phyloP scores from a whole-genome alignment of 2,888 invertebrate species.

The Plagodis dolabraria region DNA sequence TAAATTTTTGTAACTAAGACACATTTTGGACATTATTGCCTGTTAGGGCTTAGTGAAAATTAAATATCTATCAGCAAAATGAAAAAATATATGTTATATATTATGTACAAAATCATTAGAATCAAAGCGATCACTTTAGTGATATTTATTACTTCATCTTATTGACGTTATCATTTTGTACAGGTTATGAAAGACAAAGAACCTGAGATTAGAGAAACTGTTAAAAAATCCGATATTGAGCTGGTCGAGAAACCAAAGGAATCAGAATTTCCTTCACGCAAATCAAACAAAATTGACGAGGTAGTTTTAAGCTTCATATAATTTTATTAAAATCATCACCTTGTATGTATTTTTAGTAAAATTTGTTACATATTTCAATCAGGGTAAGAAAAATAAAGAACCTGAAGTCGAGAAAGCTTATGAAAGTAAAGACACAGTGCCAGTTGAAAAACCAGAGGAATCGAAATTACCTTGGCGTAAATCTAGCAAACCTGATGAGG shows the following conservation, averaged over 20 bases:
- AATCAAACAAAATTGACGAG: slow-evolving; percentile 35
- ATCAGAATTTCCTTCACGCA: slow-evolving; percentile 36
- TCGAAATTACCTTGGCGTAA: slow-evolving; percentile 38
- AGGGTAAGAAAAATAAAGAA: slow-evolving; percentile 34
- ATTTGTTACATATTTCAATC: slow-evolving; percentile 21
- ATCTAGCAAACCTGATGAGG: slow-evolving; percentile 36
- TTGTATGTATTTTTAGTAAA: too few relatives aligned
- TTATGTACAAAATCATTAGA: too few relatives aligned
- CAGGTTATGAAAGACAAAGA: slow-evolving; percentile 36
- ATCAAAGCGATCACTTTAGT: too few relatives aligned
- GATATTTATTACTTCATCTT: background rate
- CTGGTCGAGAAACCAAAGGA: slow-evolving; percentile 29
- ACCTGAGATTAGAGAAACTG: slow-evolving; percentile 9
- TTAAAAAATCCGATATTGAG: too few relatives aligned
- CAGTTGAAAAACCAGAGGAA: slow-evolving; percentile 31
- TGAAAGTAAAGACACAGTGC: slow-evolving; percentile 19
- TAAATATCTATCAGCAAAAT: too few relatives aligned
- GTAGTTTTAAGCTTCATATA: slow-evolving; percentile 19
- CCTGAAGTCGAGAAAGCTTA: slow-evolving; percentile 11
- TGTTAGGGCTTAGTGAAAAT: too few relatives aligned
- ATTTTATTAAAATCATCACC: too few relatives aligned
- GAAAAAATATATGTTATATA: too few relatives aligned
- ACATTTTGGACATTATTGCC: too few relatives aligned
- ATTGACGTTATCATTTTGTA: slow-evolving; percentile 11
- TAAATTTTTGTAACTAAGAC: too few relatives aligned